Base-by-base conservation (phyloP, 1,140 invertebrate genomes). In the Drosophila leontia region DNA sequence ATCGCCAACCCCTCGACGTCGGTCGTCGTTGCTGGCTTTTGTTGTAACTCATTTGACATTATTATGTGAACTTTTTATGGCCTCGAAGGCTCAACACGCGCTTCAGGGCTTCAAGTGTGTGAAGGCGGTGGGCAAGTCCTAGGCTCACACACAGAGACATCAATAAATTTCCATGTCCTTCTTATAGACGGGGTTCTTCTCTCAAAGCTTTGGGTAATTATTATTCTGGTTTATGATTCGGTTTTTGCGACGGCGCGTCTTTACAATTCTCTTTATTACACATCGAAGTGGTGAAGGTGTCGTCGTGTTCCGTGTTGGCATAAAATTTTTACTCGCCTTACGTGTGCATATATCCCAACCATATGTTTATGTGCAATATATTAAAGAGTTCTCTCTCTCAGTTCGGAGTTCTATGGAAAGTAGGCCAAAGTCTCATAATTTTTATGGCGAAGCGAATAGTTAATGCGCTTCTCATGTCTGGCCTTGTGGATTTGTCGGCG, bases 1-100 rank as follows among this genome's bases (percentile, higher is more conserved):
- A 41, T 26, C 37, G 41, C 17, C 17, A 72, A 63, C 29, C 34
- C 35, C 39, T 63, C 19, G 48, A 57, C 57, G 17, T 9, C 44
- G 44, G 17, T 45, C 32, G 34, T 15, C 19, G 51, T 39, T 15
- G 35, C n/a, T 56, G 78, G 85, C 85, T 85, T 88, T 85, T 91
- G 82, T 90, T 90, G 82, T 90, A 85, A 80, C 77, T 88, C 84
- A 85, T 85, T 91, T 91, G 90, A 86, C 90, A 91, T 91, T 91
- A 91, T 91, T 91, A 91, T 90, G 86, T 91, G 71, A 87, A 72
- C 79, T 80, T 91, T 90, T 91, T 91, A 91, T 91, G 90, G 82
- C 69, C 78, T 74, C 76, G 56, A 71, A 83, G 90, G 90, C 80
- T 83, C 80, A 80, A 82, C 79, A 80, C 74, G 64, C 37, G 74